These are phyloP conservation scores for Periophthalmodon schlosseri DNA, from an alignment of 2,113 vertebrate species.

Conservation along the genomic window DNA sequence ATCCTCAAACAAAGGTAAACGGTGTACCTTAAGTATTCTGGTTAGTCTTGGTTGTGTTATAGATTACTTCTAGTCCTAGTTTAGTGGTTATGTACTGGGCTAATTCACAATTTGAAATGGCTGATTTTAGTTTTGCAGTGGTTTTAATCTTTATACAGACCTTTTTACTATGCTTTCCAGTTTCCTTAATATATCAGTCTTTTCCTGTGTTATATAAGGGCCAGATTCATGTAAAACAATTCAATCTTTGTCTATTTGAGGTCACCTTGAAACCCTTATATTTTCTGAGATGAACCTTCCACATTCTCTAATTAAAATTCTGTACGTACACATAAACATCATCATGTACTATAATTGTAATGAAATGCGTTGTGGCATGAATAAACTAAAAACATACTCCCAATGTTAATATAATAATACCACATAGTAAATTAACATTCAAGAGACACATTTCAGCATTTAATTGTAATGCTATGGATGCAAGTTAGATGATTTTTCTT, in stretches of 20 bases:
- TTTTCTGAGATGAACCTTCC: not conserved
- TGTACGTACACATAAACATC: not conserved
- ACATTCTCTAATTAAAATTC: not conserved
- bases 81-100: not conserved
- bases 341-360: not conserved
- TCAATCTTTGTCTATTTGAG: not conserved
- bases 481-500: slow-evolving; percentile 47
- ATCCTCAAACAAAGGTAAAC: no score
- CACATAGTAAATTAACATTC: slow-evolving; percentile 19
- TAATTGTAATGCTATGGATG: slow-evolving; percentile 34
- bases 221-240: not conserved
- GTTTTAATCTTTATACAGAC: not conserved
- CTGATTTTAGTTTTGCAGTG: not conserved
- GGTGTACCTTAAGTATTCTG: no score
- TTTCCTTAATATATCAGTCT: not conserved
- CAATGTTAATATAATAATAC: not conserved
- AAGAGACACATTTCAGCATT: slow-evolving; percentile 30
- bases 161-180: no score
- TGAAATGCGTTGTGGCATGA: not conserved
- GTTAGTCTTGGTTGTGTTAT: not conserved
- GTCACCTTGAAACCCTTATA: not conserved
- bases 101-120: no score
- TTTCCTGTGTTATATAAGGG: not conserved
- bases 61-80: not conserved
- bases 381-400: not conserved